phyloP scores from a whole-genome alignment of 2,113 vertebrate genomes.

The Protobothrops mucrosquamatus region DNA sequence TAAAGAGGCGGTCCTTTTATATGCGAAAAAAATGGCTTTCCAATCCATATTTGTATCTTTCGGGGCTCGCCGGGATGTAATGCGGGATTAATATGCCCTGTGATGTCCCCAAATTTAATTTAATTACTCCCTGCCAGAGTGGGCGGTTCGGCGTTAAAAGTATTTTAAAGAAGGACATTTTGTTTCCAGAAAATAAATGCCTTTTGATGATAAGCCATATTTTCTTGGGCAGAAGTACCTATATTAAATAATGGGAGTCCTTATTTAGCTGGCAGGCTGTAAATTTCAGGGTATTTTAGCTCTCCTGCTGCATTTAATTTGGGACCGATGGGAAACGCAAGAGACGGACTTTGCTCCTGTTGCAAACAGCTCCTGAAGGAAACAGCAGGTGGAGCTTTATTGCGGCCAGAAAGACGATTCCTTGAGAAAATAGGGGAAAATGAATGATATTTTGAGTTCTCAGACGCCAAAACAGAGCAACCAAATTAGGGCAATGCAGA shows the following conservation, averaged over 20 bases:
- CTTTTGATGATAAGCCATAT: neutral
- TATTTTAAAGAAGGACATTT: slow-evolving; percentile 25
- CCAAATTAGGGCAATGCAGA: neutral
- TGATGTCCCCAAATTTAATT: slow-evolving; percentile 7
- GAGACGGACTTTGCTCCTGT: neutral
- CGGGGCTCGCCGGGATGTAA: neutral
- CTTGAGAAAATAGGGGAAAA: neutral
- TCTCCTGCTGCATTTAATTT: neutral
- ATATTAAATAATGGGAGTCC: slow-evolving; percentile 3
- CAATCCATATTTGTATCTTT: neutral
- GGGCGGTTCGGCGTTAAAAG: neutral
- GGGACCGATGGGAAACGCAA: neutral
- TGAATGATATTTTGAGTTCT: neutral
- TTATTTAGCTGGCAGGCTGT: neutral
- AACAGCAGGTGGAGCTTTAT: neutral
- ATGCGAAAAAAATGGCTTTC: neutral
- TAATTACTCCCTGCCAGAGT: neutral
- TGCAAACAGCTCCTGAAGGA: neutral
- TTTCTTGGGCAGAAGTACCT: neutral
- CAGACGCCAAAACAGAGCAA: neutral
- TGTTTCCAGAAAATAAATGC: neutral
- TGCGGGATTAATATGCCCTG: neutral
- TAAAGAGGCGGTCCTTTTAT: neutral
- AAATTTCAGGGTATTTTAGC: slow-evolving; percentile 24
- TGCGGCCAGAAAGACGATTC: neutral